phyloP scores from a whole-genome alignment of 1,140 invertebrate species.

The Caenorhabditis tropicalis region DNA sequence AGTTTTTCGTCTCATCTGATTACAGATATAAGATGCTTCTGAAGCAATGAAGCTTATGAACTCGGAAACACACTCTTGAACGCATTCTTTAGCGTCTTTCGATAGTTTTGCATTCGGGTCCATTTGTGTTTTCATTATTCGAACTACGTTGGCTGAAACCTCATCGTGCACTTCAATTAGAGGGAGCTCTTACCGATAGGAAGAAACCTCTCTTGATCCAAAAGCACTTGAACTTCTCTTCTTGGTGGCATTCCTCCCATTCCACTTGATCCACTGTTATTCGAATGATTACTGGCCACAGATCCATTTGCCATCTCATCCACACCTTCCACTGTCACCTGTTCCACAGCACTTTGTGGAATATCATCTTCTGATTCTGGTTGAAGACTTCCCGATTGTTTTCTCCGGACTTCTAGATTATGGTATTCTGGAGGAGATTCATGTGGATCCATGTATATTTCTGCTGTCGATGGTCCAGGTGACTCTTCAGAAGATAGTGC shows the following conservation, averaged over 20 bases:
- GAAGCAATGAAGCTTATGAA: constrained; percentile 99
- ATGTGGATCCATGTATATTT: too few relatives aligned
- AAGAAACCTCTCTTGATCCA: constrained; percentile 70
- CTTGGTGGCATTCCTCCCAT: neutral
- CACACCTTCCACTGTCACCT: too few relatives aligned
- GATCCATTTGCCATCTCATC: too few relatives aligned
- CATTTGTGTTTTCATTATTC: constrained; percentile 98
- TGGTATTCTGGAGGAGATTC: too few relatives aligned
- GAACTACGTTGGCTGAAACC: constrained; percentile 86
- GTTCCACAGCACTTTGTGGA: too few relatives aligned
- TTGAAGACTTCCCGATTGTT: too few relatives aligned
- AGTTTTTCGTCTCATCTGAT: constrained; percentile 43
- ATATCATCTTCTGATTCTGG: too few relatives aligned
- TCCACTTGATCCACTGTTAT: neutral
- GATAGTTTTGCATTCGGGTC: constrained; percentile 94
- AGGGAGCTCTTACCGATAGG: constrained; percentile 64
- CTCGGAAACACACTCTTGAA: constrained; percentile 99
- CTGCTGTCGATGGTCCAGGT: too few relatives aligned
- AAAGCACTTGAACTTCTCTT: constrained; percentile 53
- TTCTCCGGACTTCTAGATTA: neutral
- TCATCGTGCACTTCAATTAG: too few relatives aligned
- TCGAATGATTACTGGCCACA: too few relatives aligned
- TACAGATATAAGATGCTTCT: constrained; percentile 76
- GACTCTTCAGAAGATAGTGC: too few relatives aligned
- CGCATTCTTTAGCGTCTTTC: constrained; percentile 98